Base-by-base conservation (phyloP, 2,888 invertebrate genomes). In the Automeris io region DNA sequence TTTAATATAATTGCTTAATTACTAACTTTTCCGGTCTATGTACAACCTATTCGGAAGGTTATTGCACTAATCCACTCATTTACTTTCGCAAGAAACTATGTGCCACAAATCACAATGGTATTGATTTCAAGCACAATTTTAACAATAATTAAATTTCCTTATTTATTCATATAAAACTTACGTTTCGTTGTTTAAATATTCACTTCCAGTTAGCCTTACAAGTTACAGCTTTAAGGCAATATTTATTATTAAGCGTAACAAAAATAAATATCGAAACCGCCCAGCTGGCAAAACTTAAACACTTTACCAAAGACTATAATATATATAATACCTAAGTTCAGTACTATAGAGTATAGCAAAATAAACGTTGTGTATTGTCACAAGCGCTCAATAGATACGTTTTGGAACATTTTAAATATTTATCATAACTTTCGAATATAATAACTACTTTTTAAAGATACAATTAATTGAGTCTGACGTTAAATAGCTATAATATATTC, bases 231-330 rank as follows among this genome's bases (percentile, higher is more conserved):
- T 26, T n/a, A n/a, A n/a, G 25, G 13, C 31, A 41, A 38, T 49
- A 60, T 48, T 57, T 49, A 46, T 22, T 49, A 49, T 48, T 37
- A 41, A 49, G 37, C 54, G 36, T 45, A 51, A 61, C 45, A 61
- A 68, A 66, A 65, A 63, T 62, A 67, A 67, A 61, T 63, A 68
- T 57, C 48, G 77, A 73, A 74, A 71, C 77, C 81, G 80, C 80
- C 81, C 80, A 80, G 79, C 81, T 81, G 79, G 80, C 81, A 80
- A 74, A 66, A 57, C 56, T 57, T 53, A 52, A 41, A 43, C 25
- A 2, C n/a, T n/a, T n/a, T n/a, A n/a, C n/a, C n/a, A n/a, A n/a
- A n/a, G n/a, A n/a, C n/a, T n/a, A n/a, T n/a, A n/a, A n/a, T n/a
- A n/a, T n/a, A n/a, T n/a, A n/a, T n/a, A n/a, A n/a, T n/a, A n/a